Conservation (phyloP, 2,888 invertebrate genomes). For the Drosophila phalerata region DNA sequence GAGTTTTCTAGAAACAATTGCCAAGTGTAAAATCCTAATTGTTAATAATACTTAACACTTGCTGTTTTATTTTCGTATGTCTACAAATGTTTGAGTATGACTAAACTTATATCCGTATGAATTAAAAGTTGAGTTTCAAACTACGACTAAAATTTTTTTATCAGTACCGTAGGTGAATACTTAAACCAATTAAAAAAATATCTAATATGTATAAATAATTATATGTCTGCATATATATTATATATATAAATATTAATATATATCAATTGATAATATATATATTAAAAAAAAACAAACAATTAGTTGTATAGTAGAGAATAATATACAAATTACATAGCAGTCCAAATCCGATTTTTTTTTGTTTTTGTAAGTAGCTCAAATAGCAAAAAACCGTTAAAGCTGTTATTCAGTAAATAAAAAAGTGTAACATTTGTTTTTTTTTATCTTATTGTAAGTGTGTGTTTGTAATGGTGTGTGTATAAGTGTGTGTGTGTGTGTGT, state of each 20-base stretch:
- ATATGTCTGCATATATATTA: constrained; percentile 32
- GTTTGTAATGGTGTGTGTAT: constrained; percentile 1
- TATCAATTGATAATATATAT: constrained; percentile 6
- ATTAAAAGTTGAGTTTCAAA: constrained; percentile 37
- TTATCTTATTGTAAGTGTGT: constrained; percentile 5
- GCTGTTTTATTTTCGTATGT: constrained; percentile 57
- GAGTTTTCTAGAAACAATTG: not conserved
- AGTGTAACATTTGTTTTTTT: constrained; percentile 38
- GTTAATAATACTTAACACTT: constrained; percentile 52
- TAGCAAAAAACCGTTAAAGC: constrained; percentile 55
- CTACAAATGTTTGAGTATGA: constrained; percentile 43
- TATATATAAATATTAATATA: constrained; percentile 5
- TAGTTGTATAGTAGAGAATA: constrained; percentile 44
- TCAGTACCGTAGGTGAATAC: constrained; percentile 64
- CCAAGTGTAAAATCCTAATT: not conserved
- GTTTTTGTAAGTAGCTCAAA: constrained; percentile 24
- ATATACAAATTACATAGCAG: constrained; percentile 69
- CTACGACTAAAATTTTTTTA: constrained; percentile 39
- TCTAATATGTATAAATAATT: constrained; percentile 16
- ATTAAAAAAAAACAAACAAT: constrained; percentile 22
- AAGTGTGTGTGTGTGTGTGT: constrained; percentile 3
- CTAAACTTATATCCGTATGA: constrained; percentile 30
- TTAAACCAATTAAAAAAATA: constrained; percentile 33
- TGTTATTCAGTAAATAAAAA: constrained; percentile 32
- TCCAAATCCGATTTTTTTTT: constrained; percentile 58